phyloP scores from a whole-genome alignment of 2,888 invertebrate species.

The Metellina segmentata region DNA sequence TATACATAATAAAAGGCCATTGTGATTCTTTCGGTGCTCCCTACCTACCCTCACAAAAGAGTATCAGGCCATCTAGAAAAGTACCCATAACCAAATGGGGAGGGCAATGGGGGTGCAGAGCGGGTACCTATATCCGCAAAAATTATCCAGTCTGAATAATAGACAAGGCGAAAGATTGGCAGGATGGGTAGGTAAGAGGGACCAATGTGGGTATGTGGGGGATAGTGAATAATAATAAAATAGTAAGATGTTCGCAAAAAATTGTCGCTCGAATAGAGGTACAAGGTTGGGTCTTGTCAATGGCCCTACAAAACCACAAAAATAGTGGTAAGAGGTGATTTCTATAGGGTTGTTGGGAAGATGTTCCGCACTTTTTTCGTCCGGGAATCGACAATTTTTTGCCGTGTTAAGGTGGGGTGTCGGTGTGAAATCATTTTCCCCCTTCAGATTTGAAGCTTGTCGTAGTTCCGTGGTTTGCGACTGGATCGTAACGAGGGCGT shows the following conservation, averaged over 20 bases:
- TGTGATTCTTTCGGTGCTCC: not conserved
- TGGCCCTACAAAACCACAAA: conserved; percentile 24
- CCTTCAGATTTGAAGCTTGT: not conserved
- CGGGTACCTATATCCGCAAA: conserved; percentile 29
- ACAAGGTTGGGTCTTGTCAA: conserved; percentile 34
- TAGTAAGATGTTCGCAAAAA: conserved; percentile 40
- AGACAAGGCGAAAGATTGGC: conserved; percentile 42
- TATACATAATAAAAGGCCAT: conserved; percentile 45
- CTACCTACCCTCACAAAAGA: not conserved
- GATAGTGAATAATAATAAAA: conserved; percentile 36
- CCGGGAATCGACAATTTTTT: not conserved
- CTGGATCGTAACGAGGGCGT: too few relatives aligned
- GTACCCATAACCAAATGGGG: conserved; percentile 4
- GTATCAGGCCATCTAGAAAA: conserved; percentile 34
- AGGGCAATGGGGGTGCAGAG: not conserved
- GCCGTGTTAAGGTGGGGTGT: not conserved
- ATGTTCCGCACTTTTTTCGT: not conserved
- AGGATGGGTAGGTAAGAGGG: not conserved
- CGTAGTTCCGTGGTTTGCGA: too few relatives aligned
- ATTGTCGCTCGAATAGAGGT: not conserved
- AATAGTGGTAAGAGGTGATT: not conserved
- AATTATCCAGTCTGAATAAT: conserved; percentile 36
- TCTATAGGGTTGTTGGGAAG: not conserved
- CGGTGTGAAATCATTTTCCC: not conserved
- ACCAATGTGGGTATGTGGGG: not conserved